phyloP scores from a whole-genome alignment of 2,797 vertebrate species.

The Danio albolineatus region DNA sequence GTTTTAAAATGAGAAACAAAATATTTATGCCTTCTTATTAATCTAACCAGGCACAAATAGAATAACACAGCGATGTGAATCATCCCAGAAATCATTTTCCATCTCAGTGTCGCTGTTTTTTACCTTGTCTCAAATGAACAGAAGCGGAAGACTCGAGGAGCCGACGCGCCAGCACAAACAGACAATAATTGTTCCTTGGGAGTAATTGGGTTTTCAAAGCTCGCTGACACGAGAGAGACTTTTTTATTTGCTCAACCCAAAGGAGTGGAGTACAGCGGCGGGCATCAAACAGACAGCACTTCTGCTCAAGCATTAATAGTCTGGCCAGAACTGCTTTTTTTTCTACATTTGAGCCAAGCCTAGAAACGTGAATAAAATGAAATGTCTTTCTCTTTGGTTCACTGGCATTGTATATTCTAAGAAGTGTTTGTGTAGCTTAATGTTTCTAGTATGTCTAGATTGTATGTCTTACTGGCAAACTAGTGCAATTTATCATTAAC shows the following conservation, averaged over 20 bases:
- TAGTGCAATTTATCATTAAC: too few species aligned
- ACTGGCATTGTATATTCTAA: conserved; percentile 6
- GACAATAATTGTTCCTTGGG: conserved; percentile 46
- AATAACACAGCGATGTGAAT: conserved; percentile 18
- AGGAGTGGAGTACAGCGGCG: not conserved
- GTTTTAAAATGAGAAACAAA: not conserved
- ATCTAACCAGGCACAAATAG: conserved; percentile 41
- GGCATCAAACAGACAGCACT: conserved; percentile 39
- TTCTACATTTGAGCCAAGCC: conserved; percentile 8
- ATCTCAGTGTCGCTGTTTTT: conserved; percentile 21
- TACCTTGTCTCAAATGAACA: not conserved
- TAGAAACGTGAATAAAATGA: conserved; percentile 9
- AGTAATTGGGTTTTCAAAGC: conserved; percentile 49
- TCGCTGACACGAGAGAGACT: conserved; percentile 47
- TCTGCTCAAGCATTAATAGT: conserved; percentile 34
- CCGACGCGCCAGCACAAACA: not conserved
- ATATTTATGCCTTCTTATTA: conserved; percentile 25
- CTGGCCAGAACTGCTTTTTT: conserved; percentile 3
- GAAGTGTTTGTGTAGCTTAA: not conserved
- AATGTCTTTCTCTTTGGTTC: conserved; percentile 11
- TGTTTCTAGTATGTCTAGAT: not conserved
- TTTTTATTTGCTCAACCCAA: conserved; percentile 47
- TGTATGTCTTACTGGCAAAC: too few species aligned
- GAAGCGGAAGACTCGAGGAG: conserved; percentile 17
- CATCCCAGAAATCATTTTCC: conserved; percentile 11